These are phyloP conservation scores for Drosophila parabipectinata DNA, from an alignment of 1,140 invertebrate genomes.

Conservation along the genomic window DNA sequence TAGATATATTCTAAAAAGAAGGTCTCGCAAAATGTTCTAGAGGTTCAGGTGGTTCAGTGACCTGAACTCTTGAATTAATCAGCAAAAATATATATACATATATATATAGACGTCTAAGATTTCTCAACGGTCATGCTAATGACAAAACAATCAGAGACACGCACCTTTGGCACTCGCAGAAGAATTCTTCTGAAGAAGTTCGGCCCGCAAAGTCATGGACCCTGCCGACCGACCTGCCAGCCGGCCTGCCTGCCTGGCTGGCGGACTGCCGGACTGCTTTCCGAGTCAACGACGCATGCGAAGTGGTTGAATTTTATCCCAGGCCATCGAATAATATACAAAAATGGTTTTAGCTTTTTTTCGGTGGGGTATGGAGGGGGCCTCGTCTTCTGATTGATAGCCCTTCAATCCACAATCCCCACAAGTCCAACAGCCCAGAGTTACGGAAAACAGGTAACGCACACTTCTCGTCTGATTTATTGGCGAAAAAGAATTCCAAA, in stretches of 20 bases:
- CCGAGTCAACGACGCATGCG: constrained; percentile 67
- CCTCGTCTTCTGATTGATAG: constrained; percentile 18
- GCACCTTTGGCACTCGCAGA: constrained; percentile 21
- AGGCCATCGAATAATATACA: constrained; percentile 37
- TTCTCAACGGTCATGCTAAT: constrained; percentile 60
- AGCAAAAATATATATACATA: background rate
- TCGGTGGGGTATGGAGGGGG: background rate
- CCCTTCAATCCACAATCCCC: background rate
- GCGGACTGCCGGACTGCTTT: constrained; percentile 7
- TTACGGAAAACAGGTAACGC: background rate
- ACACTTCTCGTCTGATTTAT: constrained; percentile 10
- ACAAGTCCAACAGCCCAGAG: too few species aligned
- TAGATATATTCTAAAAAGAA: background rate
- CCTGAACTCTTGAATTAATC: constrained; percentile 35
- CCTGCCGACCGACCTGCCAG: background rate
- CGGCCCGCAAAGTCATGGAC: constrained; percentile 28
- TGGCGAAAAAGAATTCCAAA: background rate
- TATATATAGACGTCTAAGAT: background rate
- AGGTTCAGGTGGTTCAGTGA: constrained; percentile 33
- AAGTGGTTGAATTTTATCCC: constrained; percentile 27
- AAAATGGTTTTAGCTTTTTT: constrained; percentile 3
- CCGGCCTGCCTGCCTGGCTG: too few species aligned
- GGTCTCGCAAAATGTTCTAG: background rate
- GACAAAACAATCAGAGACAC: constrained; percentile 73
- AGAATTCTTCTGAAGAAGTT: background rate